phyloP scores from a whole-genome alignment of 2,113 vertebrate species.

The Uria lomvia region DNA sequence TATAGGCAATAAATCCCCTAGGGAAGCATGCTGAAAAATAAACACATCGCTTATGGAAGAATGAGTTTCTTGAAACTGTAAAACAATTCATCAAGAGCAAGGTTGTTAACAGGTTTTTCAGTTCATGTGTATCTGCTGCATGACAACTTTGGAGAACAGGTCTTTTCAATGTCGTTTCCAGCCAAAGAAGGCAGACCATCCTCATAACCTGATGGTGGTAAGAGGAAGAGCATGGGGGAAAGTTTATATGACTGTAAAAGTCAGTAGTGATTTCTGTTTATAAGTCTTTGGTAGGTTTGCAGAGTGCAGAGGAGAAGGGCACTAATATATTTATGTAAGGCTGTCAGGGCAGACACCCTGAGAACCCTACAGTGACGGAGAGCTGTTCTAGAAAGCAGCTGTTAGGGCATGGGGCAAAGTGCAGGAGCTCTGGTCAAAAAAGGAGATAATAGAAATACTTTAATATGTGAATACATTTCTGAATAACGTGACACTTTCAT shows the following conservation, averaged over 20 bases:
- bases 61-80: background rate
- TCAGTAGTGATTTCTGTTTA: background rate
- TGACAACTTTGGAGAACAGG: background rate
- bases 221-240: background rate
- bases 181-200: background rate
- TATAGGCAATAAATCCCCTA: background rate
- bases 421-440: background rate
- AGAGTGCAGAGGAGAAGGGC: background rate
- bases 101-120: background rate
- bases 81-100: background rate
- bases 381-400: background rate
- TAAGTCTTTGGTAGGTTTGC: background rate
- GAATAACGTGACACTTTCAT: background rate
- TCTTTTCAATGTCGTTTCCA: background rate
- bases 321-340: background rate
- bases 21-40: background rate
- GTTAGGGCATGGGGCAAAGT: background rate
- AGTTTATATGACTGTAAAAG: background rate
- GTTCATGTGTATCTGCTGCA: background rate
- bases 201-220: background rate
- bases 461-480: background rate
- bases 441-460: background rate
- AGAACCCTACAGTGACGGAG: background rate
- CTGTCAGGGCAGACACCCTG: background rate
- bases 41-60: background rate